Base-by-base conservation (phyloP, 2,113 vertebrate genomes). In the Ammodytes marinus region DNA sequence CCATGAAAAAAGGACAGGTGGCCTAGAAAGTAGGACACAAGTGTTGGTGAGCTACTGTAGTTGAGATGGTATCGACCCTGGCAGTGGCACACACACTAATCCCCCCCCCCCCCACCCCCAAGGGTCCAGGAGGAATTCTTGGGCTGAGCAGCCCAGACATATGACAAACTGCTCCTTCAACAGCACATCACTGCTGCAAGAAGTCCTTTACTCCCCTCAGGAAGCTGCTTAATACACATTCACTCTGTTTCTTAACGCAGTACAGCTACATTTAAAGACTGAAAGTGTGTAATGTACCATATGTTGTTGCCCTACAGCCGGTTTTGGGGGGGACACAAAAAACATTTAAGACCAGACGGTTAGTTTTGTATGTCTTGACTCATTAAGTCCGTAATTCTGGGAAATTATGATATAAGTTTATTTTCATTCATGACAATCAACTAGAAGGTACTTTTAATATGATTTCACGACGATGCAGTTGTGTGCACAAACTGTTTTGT, bases 21-120 rank as follows among this genome's bases (percentile, higher is more conserved):
- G 90, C 79, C 87, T 67, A 69, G 80, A 81, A 92, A 90, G 84
- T 92, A 93, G 91, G 90, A 89, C 92, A 88, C 85, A 69, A 88
- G 86, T 59, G 75, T 86, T 92, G 92, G 88, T 82, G 49, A 74
- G 85, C 79, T 68, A 63, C 77, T 59, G 85, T 81, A 85, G 85
- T 61, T 86, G 43, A 92, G 91, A 92, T 86, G 85, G 88, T 86
- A 92, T 91, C 54, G 40, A 86, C 86, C 89, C 69, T 84, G 87
- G 88, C 89, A 91, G 80, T 68, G 69, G 49, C 60, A 77, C 87
- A 64, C 86, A 69, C 65, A 77, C 74, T 59, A 61, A 64, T 77
- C 69, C 82, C 84, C 27, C 27, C 27, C 27, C 27, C 27, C 27
- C 27, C 27, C 27, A n/a, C 27, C 27, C 27, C 85, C 1, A 46